Percentiles rank a stretch among this genome's conserved stretches.
phyloP scores from a whole-genome alignment of 2,888 invertebrate species.

The Pteria penguin region DNA sequence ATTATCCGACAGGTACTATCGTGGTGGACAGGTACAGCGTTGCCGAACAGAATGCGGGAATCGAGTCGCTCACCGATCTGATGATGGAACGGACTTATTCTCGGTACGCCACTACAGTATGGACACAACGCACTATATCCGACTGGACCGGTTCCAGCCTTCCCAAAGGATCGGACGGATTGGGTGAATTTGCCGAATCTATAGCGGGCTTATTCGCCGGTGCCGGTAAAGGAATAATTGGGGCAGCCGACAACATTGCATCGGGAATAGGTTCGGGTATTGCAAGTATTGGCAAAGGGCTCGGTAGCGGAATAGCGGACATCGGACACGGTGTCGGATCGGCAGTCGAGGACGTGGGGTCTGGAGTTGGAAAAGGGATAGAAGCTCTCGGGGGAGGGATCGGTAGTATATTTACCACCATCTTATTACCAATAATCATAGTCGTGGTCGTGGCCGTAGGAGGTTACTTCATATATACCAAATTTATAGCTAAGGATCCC shows the following conservation, averaged over 20 bases:
- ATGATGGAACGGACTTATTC: neutral
- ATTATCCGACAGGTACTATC: constrained; percentile 8
- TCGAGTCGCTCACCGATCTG: neutral
- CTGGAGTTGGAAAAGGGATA: neutral
- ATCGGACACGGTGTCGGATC: neutral
- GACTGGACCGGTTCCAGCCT: neutral
- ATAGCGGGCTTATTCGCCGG: neutral
- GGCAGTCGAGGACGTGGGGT: neutral
- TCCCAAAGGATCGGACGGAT: neutral
- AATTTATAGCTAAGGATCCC: neutral
- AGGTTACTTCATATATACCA: neutral
- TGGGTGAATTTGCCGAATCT: neutral
- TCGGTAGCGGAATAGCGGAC: neutral
- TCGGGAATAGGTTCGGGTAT: neutral
- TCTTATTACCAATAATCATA: neutral
- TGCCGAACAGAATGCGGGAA: neutral
- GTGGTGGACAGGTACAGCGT: constrained; percentile 2
- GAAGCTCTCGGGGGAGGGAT: neutral
- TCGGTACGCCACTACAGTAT: neutral
- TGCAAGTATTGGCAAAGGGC: neutral
- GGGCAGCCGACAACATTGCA: neutral
- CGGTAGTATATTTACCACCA: too few relatives aligned
- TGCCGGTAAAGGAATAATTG: neutral
- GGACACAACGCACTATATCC: neutral
- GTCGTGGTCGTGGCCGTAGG: neutral